Percentiles rank a stretch among this genome's conserved stretches.
These are phyloP conservation scores for Aelia acuminata DNA, from an alignment of 2,888 invertebrate species.

Conservation along the genomic window DNA sequence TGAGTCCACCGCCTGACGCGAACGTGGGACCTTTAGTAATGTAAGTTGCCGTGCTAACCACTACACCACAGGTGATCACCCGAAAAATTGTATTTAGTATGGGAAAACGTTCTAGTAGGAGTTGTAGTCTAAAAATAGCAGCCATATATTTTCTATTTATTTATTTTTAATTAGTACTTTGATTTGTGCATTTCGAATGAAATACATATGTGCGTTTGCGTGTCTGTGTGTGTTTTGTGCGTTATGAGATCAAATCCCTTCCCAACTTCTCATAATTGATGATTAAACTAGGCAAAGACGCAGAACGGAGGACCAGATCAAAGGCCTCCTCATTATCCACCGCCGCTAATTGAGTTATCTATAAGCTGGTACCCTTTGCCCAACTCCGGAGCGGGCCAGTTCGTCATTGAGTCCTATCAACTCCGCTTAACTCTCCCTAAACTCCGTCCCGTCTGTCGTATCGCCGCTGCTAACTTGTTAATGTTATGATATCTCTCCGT, in stretches of 20 bases:
- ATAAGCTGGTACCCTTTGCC: slow-evolving; percentile 31
- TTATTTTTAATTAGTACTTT: too few species aligned
- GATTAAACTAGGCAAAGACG: not conserved
- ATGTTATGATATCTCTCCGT: not conserved
- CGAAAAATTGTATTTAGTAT: not conserved
- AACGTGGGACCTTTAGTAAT: too few species aligned
- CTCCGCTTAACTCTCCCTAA: not conserved
- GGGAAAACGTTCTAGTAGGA: not conserved
- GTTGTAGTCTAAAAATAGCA: not conserved
- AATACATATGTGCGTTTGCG: too few species aligned
- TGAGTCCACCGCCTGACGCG: too few species aligned
- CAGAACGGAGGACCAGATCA: not conserved
- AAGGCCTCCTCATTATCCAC: slow-evolving; percentile 20
- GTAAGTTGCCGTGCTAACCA: too few species aligned
- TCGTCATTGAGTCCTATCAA: slow-evolving; percentile 7
- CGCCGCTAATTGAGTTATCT: slow-evolving; percentile 38
- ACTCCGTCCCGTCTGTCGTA: not conserved
- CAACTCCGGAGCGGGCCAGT: not conserved
- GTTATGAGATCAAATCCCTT: not conserved
- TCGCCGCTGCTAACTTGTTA: not conserved
- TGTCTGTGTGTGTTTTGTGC: not conserved
- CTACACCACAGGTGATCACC: too few species aligned
- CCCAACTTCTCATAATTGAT: not conserved
- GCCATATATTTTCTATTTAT: too few species aligned
- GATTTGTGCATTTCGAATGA: too few species aligned